A percentile compares a stretch with the other conserved stretches of the same genome.
Evolutionary conservation across 2,797 vertebrate species (phyloP).

Genomic region (Mallotus villosus): DNA sequence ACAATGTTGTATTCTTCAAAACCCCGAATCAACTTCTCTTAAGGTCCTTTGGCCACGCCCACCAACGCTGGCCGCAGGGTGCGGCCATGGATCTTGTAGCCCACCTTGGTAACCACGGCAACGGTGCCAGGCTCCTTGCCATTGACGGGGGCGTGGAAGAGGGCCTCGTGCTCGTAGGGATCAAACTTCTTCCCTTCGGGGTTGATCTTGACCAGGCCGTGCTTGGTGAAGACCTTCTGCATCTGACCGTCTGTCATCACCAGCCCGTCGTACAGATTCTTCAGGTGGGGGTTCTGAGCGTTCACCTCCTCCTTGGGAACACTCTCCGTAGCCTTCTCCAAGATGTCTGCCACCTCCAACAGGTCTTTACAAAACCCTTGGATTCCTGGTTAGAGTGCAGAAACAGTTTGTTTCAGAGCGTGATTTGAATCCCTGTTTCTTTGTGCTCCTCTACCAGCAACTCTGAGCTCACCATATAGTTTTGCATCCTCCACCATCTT

Average conservation of each 20-base stretch:
- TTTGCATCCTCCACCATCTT: constrained; percentile 94
- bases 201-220: constrained; percentile 87
- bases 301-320: constrained; percentile 91
- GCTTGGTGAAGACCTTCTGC: constrained; percentile 94
- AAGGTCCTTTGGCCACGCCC: constrained; percentile 88
- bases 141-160: constrained; percentile 86
- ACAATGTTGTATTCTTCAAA: constrained; percentile 2
- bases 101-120: constrained; percentile 90
- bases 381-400: constrained; percentile 76
- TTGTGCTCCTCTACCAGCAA: neutral
- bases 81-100: constrained; percentile 93
- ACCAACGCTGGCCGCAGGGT: constrained; percentile 93
- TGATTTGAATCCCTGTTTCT: neutral
- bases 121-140: constrained; percentile 90
- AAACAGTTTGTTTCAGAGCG: neutral
- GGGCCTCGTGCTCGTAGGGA: constrained; percentile 94
- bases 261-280: constrained; percentile 92
- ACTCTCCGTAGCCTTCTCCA: constrained; percentile 94
- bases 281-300: constrained; percentile 89
- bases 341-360: constrained; percentile 92
- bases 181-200: constrained; percentile 90
- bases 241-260: constrained; percentile 92
- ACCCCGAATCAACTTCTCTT: constrained; percentile 56
- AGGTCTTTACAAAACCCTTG: constrained; percentile 97
- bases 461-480: constrained; percentile 80